Percentiles rank a stretch among this genome's conserved stretches.
These are phyloP conservation scores for Heliconius eleuchia DNA, from an alignment of 1,140 invertebrate genomes.

Conservation along the genomic window DNA sequence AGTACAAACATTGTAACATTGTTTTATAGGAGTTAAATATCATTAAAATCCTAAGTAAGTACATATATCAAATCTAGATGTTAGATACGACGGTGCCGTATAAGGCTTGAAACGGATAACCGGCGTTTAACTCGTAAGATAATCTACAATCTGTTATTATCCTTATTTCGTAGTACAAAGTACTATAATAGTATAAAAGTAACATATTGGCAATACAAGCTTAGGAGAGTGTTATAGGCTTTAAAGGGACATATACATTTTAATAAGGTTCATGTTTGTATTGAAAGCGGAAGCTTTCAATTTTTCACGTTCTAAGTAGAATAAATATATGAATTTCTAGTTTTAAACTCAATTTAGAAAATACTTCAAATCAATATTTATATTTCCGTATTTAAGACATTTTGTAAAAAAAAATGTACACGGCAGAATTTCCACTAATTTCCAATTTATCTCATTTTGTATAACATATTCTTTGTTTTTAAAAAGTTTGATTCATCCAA, in stretches of 20 bases:
- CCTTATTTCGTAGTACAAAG: neutral
- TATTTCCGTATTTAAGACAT: no score
- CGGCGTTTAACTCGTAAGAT: neutral
- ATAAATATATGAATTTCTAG: neutral
- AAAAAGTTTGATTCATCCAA: no score
- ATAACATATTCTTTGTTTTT: no score
- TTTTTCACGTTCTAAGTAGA: neutral
- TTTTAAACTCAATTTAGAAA: neutral
- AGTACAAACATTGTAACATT: neutral
- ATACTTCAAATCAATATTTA: neutral
- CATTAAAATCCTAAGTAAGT: slow-evolving; percentile 5
- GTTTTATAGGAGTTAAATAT: neutral
- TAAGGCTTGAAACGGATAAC: slow-evolving; percentile 20
- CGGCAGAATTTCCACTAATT: no score
- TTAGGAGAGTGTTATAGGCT: slow-evolving; percentile 24
- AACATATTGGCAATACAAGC: neutral
- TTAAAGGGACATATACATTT: slow-evolving; percentile 18
- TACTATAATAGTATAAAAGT: neutral
- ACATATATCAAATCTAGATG: slow-evolving; percentile 23
- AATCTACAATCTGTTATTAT: neutral
- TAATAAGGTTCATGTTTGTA: slow-evolving; percentile 8
- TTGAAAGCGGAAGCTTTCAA: slow-evolving; percentile 12
- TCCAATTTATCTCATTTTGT: no score
- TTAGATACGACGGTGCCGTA: slow-evolving; percentile 24
- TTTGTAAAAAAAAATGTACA: no score